Percentiles rank a stretch among this genome's conserved stretches.
phyloP scores from a whole-genome alignment of 2,113 vertebrate species.

The Pycnonotus jocosus region DNA sequence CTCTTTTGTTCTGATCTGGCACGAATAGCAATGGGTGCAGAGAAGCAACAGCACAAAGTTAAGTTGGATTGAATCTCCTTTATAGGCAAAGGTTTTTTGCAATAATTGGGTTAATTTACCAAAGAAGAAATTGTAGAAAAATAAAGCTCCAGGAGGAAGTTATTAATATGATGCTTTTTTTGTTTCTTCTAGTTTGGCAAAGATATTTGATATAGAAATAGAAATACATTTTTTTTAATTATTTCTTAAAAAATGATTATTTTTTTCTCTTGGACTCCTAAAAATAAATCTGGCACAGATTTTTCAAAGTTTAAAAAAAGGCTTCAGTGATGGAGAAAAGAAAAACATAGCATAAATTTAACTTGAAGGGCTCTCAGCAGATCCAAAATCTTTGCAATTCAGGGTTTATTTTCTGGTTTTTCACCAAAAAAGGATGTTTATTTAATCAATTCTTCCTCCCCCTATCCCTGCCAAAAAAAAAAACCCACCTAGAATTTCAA shows the following conservation, averaged over 20 bases:
- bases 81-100: neutral
- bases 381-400: neutral
- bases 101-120: neutral
- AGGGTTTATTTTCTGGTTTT: neutral
- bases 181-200: neutral
- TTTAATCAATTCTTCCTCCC: neutral
- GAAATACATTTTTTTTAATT: neutral
- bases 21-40: neutral
- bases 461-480: neutral
- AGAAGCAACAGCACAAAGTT: neutral
- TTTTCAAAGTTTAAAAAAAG: neutral
- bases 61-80: neutral
- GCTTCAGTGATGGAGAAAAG: neutral
- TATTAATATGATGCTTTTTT: neutral
- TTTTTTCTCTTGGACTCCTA: neutral
- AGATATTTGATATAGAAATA: neutral
- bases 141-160: neutral
- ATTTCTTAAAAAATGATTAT: neutral
- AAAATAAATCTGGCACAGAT: neutral
- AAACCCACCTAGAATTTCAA: neutral
- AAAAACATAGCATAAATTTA: neutral
- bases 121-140: neutral
- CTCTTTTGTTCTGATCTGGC: neutral
- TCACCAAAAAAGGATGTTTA: fast-evolving
- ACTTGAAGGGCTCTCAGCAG: neutral